phyloP scores from a whole-genome alignment of 2,113 vertebrate species.

The Emydura subglobosa region DNA sequence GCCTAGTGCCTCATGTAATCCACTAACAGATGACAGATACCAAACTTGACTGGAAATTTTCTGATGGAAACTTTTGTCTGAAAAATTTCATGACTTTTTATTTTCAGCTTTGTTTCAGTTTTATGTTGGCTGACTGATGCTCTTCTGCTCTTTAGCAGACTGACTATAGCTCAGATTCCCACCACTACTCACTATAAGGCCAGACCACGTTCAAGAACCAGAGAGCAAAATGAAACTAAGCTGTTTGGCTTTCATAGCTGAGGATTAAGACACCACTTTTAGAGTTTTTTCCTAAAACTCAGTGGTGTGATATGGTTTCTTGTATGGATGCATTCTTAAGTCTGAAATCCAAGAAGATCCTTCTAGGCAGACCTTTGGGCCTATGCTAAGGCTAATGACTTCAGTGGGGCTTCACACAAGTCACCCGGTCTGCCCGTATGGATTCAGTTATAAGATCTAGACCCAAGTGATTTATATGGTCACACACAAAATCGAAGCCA shows the following conservation, averaged over 20 bases:
- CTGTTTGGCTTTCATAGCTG: rapidly evolving
- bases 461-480: neutral
- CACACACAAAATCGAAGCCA: neutral
- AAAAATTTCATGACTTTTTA: neutral
- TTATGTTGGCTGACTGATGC: neutral
- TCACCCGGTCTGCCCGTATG: neutral
- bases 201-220: neutral
- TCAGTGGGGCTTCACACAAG: neutral
- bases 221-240: neutral
- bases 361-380: neutral
- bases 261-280: neutral
- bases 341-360: neutral
- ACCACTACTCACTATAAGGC: neutral
- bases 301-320: neutral
- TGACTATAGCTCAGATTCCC: neutral
- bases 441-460: neutral
- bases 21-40: neutral
- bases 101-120: neutral
- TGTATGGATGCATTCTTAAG: neutral
- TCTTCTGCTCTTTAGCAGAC: neutral
- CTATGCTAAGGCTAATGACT: rapidly evolving
- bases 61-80: neutral
- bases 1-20: constrained; percentile 1
- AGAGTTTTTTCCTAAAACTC: neutral
- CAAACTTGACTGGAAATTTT: neutral